Evolutionary conservation across 2,888 invertebrate species (phyloP), one percentile per base, ranked within the genome.

Genomic region (Philhelius pedissequus): DNA sequence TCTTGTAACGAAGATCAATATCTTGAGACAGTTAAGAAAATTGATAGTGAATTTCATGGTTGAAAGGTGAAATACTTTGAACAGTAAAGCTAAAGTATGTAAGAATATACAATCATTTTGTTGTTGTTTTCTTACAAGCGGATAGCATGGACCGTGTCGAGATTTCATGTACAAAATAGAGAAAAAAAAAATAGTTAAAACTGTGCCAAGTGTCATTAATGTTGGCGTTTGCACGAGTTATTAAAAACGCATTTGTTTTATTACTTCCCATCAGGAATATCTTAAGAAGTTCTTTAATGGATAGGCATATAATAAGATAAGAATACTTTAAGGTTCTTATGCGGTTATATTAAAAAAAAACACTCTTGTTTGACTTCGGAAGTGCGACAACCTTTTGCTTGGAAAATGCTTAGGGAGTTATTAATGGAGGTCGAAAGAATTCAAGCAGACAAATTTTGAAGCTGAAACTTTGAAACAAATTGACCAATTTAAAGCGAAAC

Each of bases 51-150:
- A 52, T 80, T 84, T 84, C 80, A 80, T 50, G 84, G 76, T 80
- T 84, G 84, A 84, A 84, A 84, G 75, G 80, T 80, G 84, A 70
- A 84, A 76, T 76, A 80, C 76, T 20, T 66, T 48, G 43, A 70
- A 64, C 15, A 43, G 40, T 60, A 25, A 75, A 75, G 84, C 70
- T 79, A 79, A 74, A 75, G 54, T 66, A 79, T 43, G 35, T 35
- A 9, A 22, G 32, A 62, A 50, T 20, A 43, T 71, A 30, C 30
- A 60, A 62, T 54, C 38, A 20, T 54, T 32, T 15, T 40, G 22
- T 15, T 25, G 1, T 25, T 27, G 4, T 43, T 20, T 2, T 27
- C 48, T 11, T 70, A 38, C 22, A 60, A 58, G 50, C 69, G 45
- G 22, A 54, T 58, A 38, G 32, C 84, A 80, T 84, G 76, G 84